phyloP scores from a whole-genome alignment of 2,797 vertebrate genomes.

The Anas flavirostris region DNA sequence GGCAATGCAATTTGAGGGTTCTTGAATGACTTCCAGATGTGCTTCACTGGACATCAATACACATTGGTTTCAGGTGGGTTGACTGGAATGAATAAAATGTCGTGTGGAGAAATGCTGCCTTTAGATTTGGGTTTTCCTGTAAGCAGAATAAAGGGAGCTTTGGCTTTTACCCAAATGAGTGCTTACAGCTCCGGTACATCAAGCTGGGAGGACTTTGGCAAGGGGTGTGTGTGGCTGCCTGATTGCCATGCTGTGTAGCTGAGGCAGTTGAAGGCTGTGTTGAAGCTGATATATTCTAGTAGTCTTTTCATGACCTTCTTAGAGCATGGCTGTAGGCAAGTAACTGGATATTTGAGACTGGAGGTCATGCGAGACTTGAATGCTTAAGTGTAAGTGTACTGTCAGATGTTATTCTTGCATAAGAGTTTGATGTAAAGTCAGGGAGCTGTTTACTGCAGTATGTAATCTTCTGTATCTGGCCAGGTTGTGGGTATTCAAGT shows the following conservation, averaged over 20 bases:
- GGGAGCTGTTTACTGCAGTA: neutral
- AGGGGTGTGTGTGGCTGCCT: neutral
- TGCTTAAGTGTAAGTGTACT: constrained; percentile 13
- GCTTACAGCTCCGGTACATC: neutral
- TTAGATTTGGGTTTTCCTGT: neutral
- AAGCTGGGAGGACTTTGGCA: neutral
- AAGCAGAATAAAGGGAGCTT: neutral
- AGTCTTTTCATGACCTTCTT: neutral
- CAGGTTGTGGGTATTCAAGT: neutral
- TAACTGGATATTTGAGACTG: constrained; percentile 19
- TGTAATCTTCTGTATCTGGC: neutral
- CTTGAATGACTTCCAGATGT: neutral
- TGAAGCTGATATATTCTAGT: neutral
- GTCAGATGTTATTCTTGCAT: constrained; percentile 9
- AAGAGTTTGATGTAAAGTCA: neutral
- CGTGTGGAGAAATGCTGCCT: neutral
- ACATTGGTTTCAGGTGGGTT: neutral
- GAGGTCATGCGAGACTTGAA: constrained; percentile 34
- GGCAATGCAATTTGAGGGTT: neutral
- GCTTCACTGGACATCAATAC: neutral
- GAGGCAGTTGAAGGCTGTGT: neutral
- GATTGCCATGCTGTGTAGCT: neutral
- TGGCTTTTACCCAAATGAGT: neutral
- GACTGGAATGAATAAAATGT: neutral
- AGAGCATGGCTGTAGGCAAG: neutral